These are phyloP conservation scores for Ptilodon capucinus DNA, from an alignment of 2,888 invertebrate genomes.

Conservation along the genomic window DNA sequence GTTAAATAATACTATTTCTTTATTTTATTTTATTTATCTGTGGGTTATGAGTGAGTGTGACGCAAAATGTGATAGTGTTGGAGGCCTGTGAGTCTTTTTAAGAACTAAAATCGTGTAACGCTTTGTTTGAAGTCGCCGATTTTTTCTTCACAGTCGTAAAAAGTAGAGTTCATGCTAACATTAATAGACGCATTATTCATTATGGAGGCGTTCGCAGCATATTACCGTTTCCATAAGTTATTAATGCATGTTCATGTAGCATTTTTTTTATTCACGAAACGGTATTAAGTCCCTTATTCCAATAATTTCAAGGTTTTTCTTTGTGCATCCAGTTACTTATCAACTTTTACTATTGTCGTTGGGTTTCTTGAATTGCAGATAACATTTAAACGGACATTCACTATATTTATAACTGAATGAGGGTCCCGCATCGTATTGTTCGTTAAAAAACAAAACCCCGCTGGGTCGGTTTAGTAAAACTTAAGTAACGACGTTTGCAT, in stretches of 20 bases:
- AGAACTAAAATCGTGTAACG: conserved; percentile 11
- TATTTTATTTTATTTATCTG: too few species aligned
- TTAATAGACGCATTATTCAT: conserved; percentile 2
- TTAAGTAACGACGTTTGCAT: too few species aligned
- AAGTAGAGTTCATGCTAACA: conserved; percentile 15
- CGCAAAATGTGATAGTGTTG: conserved; percentile 32
- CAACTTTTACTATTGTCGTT: conserved; percentile 27
- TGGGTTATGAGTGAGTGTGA: conserved; percentile 24
- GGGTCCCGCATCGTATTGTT: too few species aligned
- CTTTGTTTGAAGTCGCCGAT: conserved; percentile 6
- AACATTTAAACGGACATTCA: too few species aligned
- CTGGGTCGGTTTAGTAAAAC: too few species aligned
- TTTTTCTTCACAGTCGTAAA: conserved; percentile 1
- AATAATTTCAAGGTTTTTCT: conserved; percentile 9
- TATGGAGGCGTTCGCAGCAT: conserved; percentile 7
- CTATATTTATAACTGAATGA: too few species aligned
- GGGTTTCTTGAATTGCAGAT: too few species aligned
- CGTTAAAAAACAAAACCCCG: too few species aligned
- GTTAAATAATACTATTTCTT: too few species aligned
- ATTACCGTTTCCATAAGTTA: conserved; percentile 26
- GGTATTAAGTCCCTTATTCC: conserved; percentile 14
- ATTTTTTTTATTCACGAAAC: conserved; percentile 21
- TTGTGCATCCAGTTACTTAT: conserved; percentile 3
- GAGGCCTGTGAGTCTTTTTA: conserved; percentile 33
- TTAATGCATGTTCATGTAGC: conserved; percentile 32